Conservation (phyloP, 2,888 invertebrate genomes). For the Drosophila monieri region DNA sequence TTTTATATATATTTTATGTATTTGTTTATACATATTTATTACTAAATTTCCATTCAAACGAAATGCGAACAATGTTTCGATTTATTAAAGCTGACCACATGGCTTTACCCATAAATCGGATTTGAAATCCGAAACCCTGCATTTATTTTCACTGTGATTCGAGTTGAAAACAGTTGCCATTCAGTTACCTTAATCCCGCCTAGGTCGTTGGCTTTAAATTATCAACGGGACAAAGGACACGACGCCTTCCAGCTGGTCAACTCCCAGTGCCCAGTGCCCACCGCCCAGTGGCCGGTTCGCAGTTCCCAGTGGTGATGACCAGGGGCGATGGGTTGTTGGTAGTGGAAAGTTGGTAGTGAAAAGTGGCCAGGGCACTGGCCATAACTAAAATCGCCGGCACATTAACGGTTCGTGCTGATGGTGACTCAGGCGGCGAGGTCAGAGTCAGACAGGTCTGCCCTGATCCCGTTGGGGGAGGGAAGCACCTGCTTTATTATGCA, state of each 20-base stretch:
- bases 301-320: slow-evolving; percentile 1
- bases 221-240: slow-evolving; percentile 47
- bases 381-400: slow-evolving; percentile 44
- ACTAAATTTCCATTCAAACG: neutral
- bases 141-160: slow-evolving; percentile 35
- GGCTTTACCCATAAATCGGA: neutral
- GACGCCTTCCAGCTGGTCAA: slow-evolving; percentile 41
- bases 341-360: neutral
- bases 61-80: neutral
- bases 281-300: neutral
- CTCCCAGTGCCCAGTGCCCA: slow-evolving; percentile 10
- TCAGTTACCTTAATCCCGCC: slow-evolving; percentile 44
- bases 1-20: too few relatives aligned
- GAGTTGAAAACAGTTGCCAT: slow-evolving; percentile 27
- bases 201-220: slow-evolving; percentile 59
- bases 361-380: slow-evolving; percentile 26
- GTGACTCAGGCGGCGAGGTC: slow-evolving; percentile 28
- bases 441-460: slow-evolving; percentile 37
- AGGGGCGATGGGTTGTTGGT: neutral
- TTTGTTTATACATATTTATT: too few relatives aligned
- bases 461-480: slow-evolving; percentile 29
- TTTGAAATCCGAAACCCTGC: slow-evolving; percentile 14
- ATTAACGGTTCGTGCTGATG: slow-evolving; percentile 36
- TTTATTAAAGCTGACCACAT: neutral
- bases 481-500: slow-evolving; percentile 72